These are phyloP conservation scores for Gnathonemus longibarbis DNA, from an alignment of 2,113 vertebrate species.

Conservation along the genomic window DNA sequence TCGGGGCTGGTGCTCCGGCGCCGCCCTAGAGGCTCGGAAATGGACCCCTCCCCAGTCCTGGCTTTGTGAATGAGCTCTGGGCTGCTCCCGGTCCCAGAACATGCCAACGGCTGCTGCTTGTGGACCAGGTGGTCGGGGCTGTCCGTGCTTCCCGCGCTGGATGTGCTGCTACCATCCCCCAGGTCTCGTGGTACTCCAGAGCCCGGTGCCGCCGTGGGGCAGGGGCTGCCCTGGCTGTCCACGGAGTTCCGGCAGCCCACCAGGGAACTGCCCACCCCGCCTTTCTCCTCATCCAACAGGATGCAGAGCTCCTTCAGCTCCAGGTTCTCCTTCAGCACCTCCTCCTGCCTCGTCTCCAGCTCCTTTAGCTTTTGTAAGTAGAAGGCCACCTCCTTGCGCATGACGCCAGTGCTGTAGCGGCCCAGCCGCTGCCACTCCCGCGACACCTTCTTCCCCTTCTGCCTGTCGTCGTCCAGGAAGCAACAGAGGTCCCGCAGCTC, in stretches of 20 bases:
- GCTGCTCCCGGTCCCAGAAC: conserved; percentile 62
- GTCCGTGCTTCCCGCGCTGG: conserved; percentile 84
- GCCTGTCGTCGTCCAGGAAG: conserved; percentile 91
- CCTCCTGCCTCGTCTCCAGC: conserved; percentile 81
- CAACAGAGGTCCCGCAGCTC: conserved; percentile 93
- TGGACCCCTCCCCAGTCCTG: conserved; percentile 58
- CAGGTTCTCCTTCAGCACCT: conserved; percentile 85
- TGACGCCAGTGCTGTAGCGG: conserved; percentile 79
- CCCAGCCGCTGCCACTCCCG: conserved; percentile 94
- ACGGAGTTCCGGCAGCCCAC: conserved; percentile 78
- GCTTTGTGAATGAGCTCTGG: conserved; percentile 69
- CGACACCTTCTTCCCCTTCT: conserved; percentile 89
- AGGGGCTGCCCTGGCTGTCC: conserved; percentile 83
- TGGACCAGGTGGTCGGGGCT: conserved; percentile 80
- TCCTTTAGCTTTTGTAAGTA: conserved; percentile 91
- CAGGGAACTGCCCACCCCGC: conserved; percentile 33
- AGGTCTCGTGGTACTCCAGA: conserved; percentile 74
- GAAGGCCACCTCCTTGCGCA: conserved; percentile 88
- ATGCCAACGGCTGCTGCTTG: conserved; percentile 68
- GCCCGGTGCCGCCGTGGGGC: conserved; percentile 57
- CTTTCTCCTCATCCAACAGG: conserved; percentile 84
- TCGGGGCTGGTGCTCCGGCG: conserved; percentile 78
- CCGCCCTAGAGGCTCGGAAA: conserved; percentile 65
- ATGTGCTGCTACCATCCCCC: conserved; percentile 89
- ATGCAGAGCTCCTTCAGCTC: conserved; percentile 91